Conservation (phyloP, 2,888 invertebrate species). For the Clanis bilineata region DNA sequence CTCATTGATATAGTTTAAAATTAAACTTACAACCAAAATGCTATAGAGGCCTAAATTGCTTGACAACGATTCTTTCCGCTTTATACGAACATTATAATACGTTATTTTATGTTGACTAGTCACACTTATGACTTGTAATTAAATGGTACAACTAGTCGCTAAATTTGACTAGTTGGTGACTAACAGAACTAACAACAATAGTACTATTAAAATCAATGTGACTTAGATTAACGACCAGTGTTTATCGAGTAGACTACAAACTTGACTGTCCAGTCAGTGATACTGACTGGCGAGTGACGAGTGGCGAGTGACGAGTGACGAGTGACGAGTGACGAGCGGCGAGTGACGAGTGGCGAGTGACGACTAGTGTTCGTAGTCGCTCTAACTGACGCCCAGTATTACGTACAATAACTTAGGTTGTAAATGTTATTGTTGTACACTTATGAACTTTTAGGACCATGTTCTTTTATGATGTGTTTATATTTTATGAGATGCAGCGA, state of each 20-base stretch:
- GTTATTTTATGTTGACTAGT: neutral
- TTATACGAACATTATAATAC: neutral
- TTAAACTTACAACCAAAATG: neutral
- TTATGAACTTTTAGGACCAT: neutral
- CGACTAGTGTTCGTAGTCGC: neutral
- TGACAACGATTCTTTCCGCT: neutral
- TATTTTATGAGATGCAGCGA: neutral
- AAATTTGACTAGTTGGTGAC: neutral
- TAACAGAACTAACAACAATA: too few relatives aligned
- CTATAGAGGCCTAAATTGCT: slow-evolving; percentile 1
- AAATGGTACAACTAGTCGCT: neutral
- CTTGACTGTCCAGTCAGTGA: too few relatives aligned
- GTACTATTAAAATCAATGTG: too few relatives aligned
- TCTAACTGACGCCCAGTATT: neutral
- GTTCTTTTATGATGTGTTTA: neutral
- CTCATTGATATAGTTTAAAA: neutral
- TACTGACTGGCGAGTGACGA: neutral
- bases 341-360: neutral
- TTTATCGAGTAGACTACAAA: too few relatives aligned
- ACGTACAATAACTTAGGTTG: slow-evolving; percentile 8
- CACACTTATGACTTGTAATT: neutral
- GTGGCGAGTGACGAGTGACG: neutral
- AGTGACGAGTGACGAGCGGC: neutral
- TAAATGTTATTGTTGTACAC: neutral
- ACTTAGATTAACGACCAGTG: too few relatives aligned